These are phyloP conservation scores for Aleiodes leptofemur DNA, from an alignment of 2,888 invertebrate genomes.

Conservation along the genomic window DNA sequence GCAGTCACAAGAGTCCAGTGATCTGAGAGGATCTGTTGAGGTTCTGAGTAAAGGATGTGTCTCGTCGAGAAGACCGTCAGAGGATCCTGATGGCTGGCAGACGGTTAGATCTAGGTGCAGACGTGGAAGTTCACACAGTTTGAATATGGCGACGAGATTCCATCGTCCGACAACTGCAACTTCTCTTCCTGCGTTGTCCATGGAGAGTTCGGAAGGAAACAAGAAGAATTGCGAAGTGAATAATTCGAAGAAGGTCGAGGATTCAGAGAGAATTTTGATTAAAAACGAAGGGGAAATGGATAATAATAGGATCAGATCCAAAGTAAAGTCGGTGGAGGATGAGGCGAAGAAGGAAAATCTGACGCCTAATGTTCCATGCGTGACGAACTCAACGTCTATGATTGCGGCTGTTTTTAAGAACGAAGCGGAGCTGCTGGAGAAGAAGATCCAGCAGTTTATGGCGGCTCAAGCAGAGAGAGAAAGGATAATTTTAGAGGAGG, in stretches of 20 bases:
- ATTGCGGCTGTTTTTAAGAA: constrained; percentile 73
- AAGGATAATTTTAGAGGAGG: constrained; percentile 73
- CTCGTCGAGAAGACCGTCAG: constrained; percentile 70
- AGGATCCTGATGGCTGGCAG: constrained; percentile 86
- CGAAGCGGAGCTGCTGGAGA: constrained; percentile 72
- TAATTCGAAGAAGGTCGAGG: constrained; percentile 58
- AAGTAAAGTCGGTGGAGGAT: constrained; percentile 54
- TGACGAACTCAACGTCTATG: constrained; percentile 71
- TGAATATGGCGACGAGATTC: constrained; percentile 82
- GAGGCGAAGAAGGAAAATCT: constrained; percentile 51
- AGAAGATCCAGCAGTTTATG: constrained; percentile 73
- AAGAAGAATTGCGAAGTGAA: constrained; percentile 59
- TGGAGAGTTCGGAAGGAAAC: constrained; percentile 65
- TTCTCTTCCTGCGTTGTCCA: constrained; percentile 84
- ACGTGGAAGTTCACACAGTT: constrained; percentile 80
- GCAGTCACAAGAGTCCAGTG: constrained; percentile 59
- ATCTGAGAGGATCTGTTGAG: constrained; percentile 68
- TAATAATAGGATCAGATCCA: constrained; percentile 9
- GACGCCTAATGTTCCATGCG: constrained; percentile 53
- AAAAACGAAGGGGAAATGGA: constrained; percentile 63
- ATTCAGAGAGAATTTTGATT: constrained; percentile 58
- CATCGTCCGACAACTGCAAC: constrained; percentile 90
- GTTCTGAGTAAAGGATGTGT: constrained; percentile 63
- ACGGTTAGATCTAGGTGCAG: constrained; percentile 88
- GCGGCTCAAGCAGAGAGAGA: constrained; percentile 74